Percentiles rank a stretch among this genome's conserved stretches.
phyloP scores from a whole-genome alignment of 2,113 vertebrate species.

The Actinemys pallida region DNA sequence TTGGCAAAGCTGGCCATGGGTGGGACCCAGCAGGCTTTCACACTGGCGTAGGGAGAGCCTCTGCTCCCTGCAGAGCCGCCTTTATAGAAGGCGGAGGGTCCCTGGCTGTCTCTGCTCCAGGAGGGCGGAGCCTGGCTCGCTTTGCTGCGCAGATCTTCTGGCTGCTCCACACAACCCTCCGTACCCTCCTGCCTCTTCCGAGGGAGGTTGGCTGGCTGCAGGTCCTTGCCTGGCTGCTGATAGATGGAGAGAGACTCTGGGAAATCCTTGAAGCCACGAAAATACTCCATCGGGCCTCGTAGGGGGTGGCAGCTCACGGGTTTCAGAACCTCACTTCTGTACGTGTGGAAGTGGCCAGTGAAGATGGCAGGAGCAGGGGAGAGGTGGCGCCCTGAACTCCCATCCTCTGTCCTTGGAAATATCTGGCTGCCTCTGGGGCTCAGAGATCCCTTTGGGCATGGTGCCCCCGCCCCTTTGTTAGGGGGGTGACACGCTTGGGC shows the following conservation, averaged over 20 bases:
- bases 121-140: conserved; percentile 9
- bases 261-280: conserved; percentile 63
- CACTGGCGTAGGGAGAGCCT: background rate
- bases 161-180: background rate
- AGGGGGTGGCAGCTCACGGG: conserved; percentile 42
- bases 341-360: conserved; percentile 70
- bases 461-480: background rate
- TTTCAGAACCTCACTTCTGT: conserved; percentile 45
- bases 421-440: background rate
- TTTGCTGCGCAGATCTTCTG: conserved; percentile 38
- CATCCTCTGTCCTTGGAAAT: fast-evolving
- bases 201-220: background rate
- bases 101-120: conserved; percentile 49
- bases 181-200: background rate
- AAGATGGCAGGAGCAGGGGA: background rate
- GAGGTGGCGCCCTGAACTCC: background rate
- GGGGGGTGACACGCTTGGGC: background rate
- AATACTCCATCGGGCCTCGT: conserved; percentile 59
- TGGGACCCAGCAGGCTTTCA: conserved; percentile 74
- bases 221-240: background rate
- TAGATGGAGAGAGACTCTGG: background rate
- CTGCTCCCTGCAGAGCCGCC: background rate
- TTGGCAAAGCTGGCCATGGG: conserved; percentile 48
- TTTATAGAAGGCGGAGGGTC: conserved; percentile 61
- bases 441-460: fast-evolving